Conservation (phyloP, 2,797 vertebrate species). For the Borostomias antarcticus region DNA sequence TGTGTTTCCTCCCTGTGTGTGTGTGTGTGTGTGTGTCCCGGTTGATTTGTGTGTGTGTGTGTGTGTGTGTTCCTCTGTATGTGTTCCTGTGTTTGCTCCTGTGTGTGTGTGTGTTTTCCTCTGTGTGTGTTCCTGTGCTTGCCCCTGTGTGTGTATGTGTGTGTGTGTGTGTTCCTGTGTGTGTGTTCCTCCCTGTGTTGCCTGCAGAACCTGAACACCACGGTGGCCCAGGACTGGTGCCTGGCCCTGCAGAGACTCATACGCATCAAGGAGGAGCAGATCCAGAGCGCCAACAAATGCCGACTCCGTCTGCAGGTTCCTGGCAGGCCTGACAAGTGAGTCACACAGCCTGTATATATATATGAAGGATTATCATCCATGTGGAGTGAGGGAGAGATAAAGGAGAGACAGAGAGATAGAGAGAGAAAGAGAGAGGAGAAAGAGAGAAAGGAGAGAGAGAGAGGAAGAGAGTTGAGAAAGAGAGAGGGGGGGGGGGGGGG, state of each 20-base stretch:
- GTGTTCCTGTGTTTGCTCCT: not conserved
- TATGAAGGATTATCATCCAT: too few species aligned
- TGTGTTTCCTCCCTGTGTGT: not conserved
- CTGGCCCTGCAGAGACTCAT: conserved; percentile 93
- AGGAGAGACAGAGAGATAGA: too few species aligned
- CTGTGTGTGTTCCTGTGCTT: not conserved
- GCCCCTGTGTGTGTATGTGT: not conserved
- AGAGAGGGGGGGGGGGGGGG: too few species aligned
- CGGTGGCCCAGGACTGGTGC: conserved; percentile 95
- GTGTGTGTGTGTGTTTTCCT: conserved; percentile 1
- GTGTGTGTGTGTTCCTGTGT: conserved; percentile 23
- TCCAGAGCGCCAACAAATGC: conserved; percentile 95
- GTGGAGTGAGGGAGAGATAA: too few species aligned
- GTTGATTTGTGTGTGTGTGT: conserved; percentile 45
- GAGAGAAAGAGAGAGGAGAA: too few species aligned
- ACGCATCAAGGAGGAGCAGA: conserved; percentile 95
- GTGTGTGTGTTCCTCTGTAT: conserved; percentile 29
- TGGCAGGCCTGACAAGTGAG: conserved; percentile 94
- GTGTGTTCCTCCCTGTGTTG: too few species aligned
- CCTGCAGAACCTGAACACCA: conserved; percentile 98
- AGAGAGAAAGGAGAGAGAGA: too few species aligned
- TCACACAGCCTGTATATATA: conserved; percentile 12
- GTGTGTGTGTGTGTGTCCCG: not conserved
- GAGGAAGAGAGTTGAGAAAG: too few species aligned
- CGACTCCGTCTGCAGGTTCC: conserved; percentile 92